Evolutionary conservation across 2,888 invertebrate genomes (phyloP), one percentile per base, ranked within the genome.

Genomic region (Coleophora flavipennella): DNA sequence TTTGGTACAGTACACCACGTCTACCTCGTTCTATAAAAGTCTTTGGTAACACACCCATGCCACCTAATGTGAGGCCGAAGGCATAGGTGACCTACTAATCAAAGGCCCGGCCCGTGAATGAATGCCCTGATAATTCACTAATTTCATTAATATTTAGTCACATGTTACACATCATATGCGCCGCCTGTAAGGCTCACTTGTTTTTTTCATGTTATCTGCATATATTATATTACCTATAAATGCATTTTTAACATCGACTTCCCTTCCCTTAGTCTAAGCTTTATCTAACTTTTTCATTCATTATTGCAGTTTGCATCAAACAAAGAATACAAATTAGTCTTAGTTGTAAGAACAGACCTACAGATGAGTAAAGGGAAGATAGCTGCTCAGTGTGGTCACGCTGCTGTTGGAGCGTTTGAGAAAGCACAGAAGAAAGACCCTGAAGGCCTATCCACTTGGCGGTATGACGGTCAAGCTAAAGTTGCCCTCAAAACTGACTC

Each of bases 341-440:
- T 97, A 49, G 92, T 95, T 2, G 92, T 97, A 4, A 85, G 97
- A 55, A 94, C 90, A 62, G 97, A 97, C 59, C 80, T 97, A 3
- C 94, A 94, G 70, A 97, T 97, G 97, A 92, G 94, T 10, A 96
- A 96, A 83, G 95, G 97, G 1, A 97, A 97, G 85, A 91, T 95
- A 31, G 97, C 95, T 3, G 94, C 97, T 0, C 97, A 97, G 71
- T 96, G 96, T 74, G 90, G 92, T n/a, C 97, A 97, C 68, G 97
- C 95, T n/a, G 93, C 96, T 0, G 93, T 97, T 0, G 91, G 91
- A 10, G 94, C 93, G 1, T 95, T 92, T 58, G 92, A 93, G 49
- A 89, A 90, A 54, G 90, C 92, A 0, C 72, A 85, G 33, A 78
- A 72, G 39, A 86, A 80, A 41, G 87, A 90, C 50, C 90, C 91